phyloP scores from a whole-genome alignment of 2,113 vertebrate species.

The Paradoxurus hermaphroditus region DNA sequence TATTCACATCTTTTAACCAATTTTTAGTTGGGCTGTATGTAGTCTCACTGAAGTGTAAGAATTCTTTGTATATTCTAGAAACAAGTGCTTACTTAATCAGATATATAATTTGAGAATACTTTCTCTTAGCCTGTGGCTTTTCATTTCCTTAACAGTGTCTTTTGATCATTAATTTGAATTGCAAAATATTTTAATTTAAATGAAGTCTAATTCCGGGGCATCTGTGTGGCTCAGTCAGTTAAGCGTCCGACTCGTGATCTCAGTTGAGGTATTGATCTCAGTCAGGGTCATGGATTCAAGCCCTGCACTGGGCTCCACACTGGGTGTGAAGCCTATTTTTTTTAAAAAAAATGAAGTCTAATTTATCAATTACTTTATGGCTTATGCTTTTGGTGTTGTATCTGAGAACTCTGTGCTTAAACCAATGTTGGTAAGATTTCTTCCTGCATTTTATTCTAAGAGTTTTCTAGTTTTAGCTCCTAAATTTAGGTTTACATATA shows the following conservation, averaged over 20 bases:
- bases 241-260: too few relatives aligned
- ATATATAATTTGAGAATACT: neutral
- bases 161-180: neutral
- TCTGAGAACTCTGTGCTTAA: neutral
- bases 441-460: neutral
- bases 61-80: neutral
- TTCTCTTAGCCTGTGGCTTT: neutral
- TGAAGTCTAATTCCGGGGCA: neutral
- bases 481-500: neutral
- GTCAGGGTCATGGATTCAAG: too few relatives aligned
- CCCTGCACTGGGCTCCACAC: too few relatives aligned
- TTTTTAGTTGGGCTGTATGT: neutral
- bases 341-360: neutral
- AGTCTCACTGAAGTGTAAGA: neutral
- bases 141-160: neutral
- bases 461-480: neutral
- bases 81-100: neutral
- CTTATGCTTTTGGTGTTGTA: neutral
- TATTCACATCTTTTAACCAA: neutral
- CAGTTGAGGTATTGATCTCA: too few relatives aligned
- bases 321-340: too few relatives aligned
- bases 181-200: neutral
- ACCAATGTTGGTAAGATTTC: neutral
- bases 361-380: neutral
- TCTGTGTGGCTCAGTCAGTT: neutral